Percentiles rank a stretch among this genome's conserved stretches.
phyloP scores from a whole-genome alignment of 2,113 vertebrate genomes.

The Saguinus midas region DNA sequence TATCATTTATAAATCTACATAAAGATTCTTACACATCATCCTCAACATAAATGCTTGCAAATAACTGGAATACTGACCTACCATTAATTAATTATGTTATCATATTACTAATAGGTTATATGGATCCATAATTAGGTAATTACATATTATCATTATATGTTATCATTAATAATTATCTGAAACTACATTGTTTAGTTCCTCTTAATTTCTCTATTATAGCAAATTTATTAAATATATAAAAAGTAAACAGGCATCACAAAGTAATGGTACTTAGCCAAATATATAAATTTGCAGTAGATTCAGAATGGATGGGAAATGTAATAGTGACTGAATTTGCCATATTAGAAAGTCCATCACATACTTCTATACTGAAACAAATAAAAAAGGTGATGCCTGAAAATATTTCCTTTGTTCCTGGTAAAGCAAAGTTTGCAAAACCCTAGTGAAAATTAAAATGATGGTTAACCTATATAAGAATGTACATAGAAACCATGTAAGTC shows the following conservation, averaged over 20 bases:
- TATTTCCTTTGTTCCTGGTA: constrained; percentile 6
- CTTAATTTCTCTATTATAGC: background rate
- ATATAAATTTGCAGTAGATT: background rate
- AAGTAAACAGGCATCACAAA: constrained; percentile 14
- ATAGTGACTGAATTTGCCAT: background rate
- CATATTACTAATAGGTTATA: background rate
- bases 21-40: background rate
- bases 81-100: background rate
- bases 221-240: background rate
- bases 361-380: background rate
- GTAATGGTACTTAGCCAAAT: background rate
- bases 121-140: background rate
- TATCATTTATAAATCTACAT: background rate
- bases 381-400: background rate
- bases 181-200: background rate
- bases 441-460: constrained; percentile 16
- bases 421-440: background rate
- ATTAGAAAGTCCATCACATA: background rate
- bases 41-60: background rate
- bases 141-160: background rate
- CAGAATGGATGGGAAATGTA: constrained; percentile 24
- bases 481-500: background rate
- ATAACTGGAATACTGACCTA: background rate
- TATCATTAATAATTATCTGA: constrained; percentile 22
- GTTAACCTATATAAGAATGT: background rate